Conservation (phyloP, 1,140 invertebrate species). For the Pogonognathellus flavescens region DNA sequence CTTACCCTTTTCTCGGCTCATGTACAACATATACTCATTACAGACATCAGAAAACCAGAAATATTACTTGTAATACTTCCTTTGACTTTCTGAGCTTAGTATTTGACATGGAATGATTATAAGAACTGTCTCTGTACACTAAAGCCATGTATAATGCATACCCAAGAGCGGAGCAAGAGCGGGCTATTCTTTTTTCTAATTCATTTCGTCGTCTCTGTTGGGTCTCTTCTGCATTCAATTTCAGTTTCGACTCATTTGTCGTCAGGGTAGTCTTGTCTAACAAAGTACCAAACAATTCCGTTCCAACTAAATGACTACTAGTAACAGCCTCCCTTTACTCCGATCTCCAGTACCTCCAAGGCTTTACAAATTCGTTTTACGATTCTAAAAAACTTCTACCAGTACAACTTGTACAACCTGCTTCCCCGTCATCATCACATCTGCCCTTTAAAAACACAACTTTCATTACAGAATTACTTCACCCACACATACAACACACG, state of each 20-base stretch:
- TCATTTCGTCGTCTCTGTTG: constrained; percentile 6
- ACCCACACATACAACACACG: constrained; percentile 30
- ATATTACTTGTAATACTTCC: too few species aligned
- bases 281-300: constrained; percentile 29
- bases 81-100: too few species aligned
- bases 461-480: constrained; percentile 36
- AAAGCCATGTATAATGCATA: too few species aligned
- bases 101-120: not conserved
- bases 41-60: not conserved
- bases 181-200: constrained; percentile 10
- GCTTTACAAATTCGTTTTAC: not conserved
- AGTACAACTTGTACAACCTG: not conserved
- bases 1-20: not conserved
- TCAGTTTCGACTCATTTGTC: constrained; percentile 40
- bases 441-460: constrained; percentile 27
- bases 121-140: not conserved
- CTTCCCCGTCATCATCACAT: not conserved
- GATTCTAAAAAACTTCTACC: not conserved
- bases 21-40: not conserved
- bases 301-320: constrained; percentile 11
- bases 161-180: not conserved
- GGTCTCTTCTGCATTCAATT: constrained; percentile 19
- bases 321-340: too few species aligned
- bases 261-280: constrained; percentile 13
- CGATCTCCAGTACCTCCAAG: not conserved